Evolutionary conservation across 2,113 vertebrate species (phyloP).

Genomic region (Illadopsis cleaveri): DNA sequence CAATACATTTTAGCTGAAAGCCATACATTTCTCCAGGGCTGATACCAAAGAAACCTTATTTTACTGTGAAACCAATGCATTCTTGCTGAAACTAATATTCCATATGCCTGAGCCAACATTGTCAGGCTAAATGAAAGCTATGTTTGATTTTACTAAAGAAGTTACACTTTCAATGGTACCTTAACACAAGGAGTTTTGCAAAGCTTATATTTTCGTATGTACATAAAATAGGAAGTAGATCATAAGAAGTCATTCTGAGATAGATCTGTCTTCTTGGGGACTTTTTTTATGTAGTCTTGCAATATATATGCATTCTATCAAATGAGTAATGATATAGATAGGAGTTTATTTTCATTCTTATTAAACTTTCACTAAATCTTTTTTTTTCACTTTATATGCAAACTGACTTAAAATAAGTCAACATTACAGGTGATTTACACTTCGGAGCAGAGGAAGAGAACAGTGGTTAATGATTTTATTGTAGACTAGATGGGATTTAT

Average conservation of each 20-base stretch:
- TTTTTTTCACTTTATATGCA: constrained; percentile 4
- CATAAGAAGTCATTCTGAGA: neutral
- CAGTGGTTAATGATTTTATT: constrained; percentile 17
- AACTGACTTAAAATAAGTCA: constrained; percentile 26
- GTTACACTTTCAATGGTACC: constrained; percentile 36
- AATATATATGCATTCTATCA: neutral
- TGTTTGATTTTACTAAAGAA: constrained; percentile 66
- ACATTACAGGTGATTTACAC: constrained; percentile 33
- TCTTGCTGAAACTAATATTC: constrained; percentile 66
- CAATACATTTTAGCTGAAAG: constrained; percentile 73
- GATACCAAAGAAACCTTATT: constrained; percentile 59
- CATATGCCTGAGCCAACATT: constrained; percentile 32
- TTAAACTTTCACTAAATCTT: neutral
- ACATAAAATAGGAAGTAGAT: constrained; percentile 41
- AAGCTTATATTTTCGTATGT: constrained; percentile 22
- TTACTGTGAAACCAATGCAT: constrained; percentile 65
- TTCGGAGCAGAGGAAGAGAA: constrained; percentile 5
- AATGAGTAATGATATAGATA: neutral
- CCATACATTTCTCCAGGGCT: constrained; percentile 71
- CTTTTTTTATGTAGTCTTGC: constrained; percentile 6
- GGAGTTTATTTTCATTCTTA: constrained; percentile 23
- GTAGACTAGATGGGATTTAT: constrained; percentile 15
- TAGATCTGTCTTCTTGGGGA: neutral
- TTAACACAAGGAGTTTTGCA: constrained; percentile 37
- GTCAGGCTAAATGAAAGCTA: constrained; percentile 54